Conservation (phyloP, 2,113 vertebrate species). For the Ranitomeya variabilis region DNA sequence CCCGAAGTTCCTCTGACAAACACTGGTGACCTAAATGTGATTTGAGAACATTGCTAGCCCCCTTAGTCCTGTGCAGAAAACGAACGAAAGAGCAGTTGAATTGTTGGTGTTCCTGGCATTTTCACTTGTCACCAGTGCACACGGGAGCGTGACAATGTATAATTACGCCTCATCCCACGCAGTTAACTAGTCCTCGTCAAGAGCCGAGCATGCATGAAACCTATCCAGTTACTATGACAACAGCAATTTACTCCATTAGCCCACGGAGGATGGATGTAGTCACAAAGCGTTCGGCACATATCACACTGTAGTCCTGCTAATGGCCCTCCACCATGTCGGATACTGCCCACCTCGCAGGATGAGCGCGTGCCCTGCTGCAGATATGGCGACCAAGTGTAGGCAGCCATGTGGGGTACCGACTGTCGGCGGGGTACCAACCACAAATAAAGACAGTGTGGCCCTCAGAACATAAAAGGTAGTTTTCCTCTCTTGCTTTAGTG, state of each 20-base stretch:
- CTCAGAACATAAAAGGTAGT: too few species aligned
- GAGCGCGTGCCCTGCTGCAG: background rate
- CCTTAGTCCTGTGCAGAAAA: background rate
- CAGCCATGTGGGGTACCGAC: too few species aligned
- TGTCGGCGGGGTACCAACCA: too few species aligned
- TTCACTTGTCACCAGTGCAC: conserved; percentile 17
- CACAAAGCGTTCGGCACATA: conserved; percentile 1
- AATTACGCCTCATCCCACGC: conserved; percentile 38
- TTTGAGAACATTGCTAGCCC: background rate
- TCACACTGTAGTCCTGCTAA: background rate
- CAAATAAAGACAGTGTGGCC: too few species aligned
- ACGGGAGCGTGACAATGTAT: conserved; percentile 26
- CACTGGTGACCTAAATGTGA: too few species aligned
- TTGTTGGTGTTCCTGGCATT: background rate
- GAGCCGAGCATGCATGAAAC: background rate
- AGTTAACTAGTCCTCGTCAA: conserved; percentile 37
- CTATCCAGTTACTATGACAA: conserved; percentile 38
- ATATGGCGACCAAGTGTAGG: too few species aligned
- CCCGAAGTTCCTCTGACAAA: too few species aligned
- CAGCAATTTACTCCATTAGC: conserved; percentile 21
- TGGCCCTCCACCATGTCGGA: background rate
- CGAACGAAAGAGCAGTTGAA: background rate
- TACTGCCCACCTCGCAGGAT: background rate
- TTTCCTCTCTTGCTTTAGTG: too few species aligned
- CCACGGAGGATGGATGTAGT: background rate